Conservation (phyloP, 2,888 invertebrate species). For the Epinotia brunnichana region DNA sequence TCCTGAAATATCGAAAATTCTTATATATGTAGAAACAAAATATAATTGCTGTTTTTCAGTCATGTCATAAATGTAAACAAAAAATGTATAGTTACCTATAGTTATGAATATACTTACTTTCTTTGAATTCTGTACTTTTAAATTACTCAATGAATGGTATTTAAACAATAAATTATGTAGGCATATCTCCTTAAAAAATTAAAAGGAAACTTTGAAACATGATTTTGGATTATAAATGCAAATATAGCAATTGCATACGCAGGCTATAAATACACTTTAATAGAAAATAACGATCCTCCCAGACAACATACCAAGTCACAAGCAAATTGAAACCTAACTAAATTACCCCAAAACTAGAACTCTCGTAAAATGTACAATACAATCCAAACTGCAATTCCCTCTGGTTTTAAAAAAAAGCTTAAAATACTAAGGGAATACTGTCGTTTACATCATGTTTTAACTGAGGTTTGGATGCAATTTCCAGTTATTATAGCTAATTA, state of each 20-base stretch:
- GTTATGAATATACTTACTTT: too few species aligned
- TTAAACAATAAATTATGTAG: too few species aligned
- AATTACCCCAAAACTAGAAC: slow-evolving; percentile 14
- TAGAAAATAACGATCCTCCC: neutral
- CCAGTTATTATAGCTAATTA: slow-evolving; percentile 14
- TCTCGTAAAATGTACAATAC: slow-evolving; percentile 13
- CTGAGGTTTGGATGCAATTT: neutral
- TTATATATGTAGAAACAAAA: too few species aligned
- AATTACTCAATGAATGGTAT: too few species aligned
- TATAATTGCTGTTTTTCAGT: too few species aligned
- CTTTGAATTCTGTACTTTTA: too few species aligned
- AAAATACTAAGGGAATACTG: neutral
- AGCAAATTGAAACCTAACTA: slow-evolving; percentile 20
- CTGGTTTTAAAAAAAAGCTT: neutral
- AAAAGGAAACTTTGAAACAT: too few species aligned
- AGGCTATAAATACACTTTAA: neutral
- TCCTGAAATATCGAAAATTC: too few species aligned
- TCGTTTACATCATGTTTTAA: neutral
- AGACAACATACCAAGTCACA: slow-evolving; percentile 9
- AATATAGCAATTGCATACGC: neutral
- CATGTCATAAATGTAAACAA: too few species aligned
- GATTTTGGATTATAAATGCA: neutral
- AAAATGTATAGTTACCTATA: too few species aligned
- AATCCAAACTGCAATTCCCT: slow-evolving; percentile 14
- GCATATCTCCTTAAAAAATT: too few species aligned